Evolutionary conservation across 64 coral and sea anemone species (phyloP), one percentile per base, ranked within the genome.

Genomic region (Catalaphyllia jardinei): DNA sequence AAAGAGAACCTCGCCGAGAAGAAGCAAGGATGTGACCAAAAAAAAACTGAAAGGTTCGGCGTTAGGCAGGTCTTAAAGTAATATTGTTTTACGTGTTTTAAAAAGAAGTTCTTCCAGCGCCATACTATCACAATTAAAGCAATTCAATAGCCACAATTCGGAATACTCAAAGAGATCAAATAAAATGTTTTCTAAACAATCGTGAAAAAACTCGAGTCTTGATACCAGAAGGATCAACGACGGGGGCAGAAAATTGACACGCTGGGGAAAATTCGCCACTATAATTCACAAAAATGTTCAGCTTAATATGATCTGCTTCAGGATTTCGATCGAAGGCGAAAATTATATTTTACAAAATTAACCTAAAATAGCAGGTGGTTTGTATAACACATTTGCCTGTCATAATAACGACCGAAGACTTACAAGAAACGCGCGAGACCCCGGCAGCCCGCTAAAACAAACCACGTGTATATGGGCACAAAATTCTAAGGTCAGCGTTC

Each of bases 151-250:
- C 28, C 59, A 59, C 29, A 62, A 81, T 63, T 81, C 79, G 59
- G 59, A 17, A 62, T 22, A 30, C 16, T 81, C 79, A 81, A 62
- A 81, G 79, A 81, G 57, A 81, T 81, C 55, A 81, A 81, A 81
- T 28, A 81, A 62, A 12, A 14, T 57, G 54, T 57, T 57, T 31
- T n/a, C 20, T 50, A 29, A 59, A 59, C 57, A 60, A 60, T n/a
- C 13, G 24, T 5, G 24, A 59, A 52, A 52, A 59, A 52, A 29
- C 13, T 59, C 54, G 54, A 57, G 15, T 57, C 15, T 57, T 57
- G 10, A 9, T 57, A 16, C 15, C 54, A 57, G 54, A 57, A 57
- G 15, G 10, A 16, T 57, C 54, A 57, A 57, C 0, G 15, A 2
- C 10, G 54, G 52, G 52, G 52, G 52, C 42, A 4, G 2, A 46